These are phyloP conservation scores for Megamerina dolium DNA, from an alignment of 2,888 invertebrate species.

Conservation along the genomic window DNA sequence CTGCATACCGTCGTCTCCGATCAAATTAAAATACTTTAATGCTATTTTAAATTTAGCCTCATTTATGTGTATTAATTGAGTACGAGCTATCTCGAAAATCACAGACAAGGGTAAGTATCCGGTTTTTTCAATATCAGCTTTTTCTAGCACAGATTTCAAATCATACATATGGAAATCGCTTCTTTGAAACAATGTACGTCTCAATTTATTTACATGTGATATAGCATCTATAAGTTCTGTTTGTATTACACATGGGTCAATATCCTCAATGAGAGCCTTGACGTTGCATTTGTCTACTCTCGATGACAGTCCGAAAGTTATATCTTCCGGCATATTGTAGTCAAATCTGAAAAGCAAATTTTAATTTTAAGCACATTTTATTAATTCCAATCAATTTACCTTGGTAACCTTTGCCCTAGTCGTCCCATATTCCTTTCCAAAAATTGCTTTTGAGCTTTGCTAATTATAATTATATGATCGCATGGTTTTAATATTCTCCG, in stretches of 20 bases:
- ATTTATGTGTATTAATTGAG: constrained; percentile 24
- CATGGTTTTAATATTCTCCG: constrained; percentile 30
- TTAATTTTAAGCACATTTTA: not conserved
- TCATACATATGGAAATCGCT: constrained; percentile 28
- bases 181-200: constrained; percentile 26
- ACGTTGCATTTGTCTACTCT: constrained; percentile 21
- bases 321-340: constrained; percentile 16
- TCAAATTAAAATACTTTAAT: constrained; percentile 25
- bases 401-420: constrained; percentile 30
- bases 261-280: constrained; percentile 29
- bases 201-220: constrained; percentile 29
- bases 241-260: constrained; percentile 21
- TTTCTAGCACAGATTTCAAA: constrained; percentile 25
- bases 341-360: constrained; percentile 16
- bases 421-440: constrained; percentile 26
- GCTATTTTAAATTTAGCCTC: constrained; percentile 25
- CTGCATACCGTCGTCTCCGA: constrained; percentile 23
- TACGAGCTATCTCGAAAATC: constrained; percentile 25
- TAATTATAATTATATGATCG: constrained; percentile 28
- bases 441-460: constrained; percentile 31
- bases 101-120: constrained; percentile 23
- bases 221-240: constrained; percentile 24
- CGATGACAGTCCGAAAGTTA: constrained; percentile 23
- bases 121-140: constrained; percentile 23
- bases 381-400: constrained; percentile 17